Conservation (phyloP, 2,888 invertebrate species). For the Trissolcus brochymenae region DNA sequence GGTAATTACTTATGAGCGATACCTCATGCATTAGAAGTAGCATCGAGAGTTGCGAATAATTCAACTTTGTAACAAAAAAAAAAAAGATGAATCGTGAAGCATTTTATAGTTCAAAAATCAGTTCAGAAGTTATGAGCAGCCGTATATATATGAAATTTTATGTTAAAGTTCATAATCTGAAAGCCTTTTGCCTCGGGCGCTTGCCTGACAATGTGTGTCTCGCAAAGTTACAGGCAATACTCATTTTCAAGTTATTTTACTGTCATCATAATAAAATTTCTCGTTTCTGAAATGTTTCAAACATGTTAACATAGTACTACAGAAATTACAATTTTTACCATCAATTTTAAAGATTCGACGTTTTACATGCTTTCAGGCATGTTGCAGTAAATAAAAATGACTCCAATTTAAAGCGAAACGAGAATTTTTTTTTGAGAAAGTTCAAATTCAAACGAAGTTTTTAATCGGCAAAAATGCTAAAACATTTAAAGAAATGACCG, state of each 20-base stretch:
- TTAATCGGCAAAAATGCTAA: too few relatives aligned
- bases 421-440: too few relatives aligned
- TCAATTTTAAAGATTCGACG: too few relatives aligned
- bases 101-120: slow-evolving; percentile 14
- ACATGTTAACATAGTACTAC: too few relatives aligned
- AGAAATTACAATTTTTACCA: too few relatives aligned
- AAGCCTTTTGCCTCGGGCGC: slow-evolving; percentile 6
- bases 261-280: too few relatives aligned
- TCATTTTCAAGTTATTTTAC: slow-evolving; percentile 6
- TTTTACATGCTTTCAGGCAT: too few relatives aligned
- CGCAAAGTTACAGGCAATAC: slow-evolving; percentile 7
- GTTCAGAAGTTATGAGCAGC: slow-evolving; percentile 24
- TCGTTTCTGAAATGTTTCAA: too few relatives aligned
- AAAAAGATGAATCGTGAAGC: slow-evolving; percentile 23
- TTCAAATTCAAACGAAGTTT: too few relatives aligned
- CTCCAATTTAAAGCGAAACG: too few relatives aligned
- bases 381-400: too few relatives aligned
- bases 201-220: slow-evolving; percentile 9
- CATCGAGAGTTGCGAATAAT: slow-evolving; percentile 36
- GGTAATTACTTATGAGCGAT: slow-evolving; percentile 1
- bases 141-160: slow-evolving; percentile 5
- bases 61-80: slow-evolving; percentile 21
- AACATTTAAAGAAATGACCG: too few relatives aligned
- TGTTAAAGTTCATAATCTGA: slow-evolving; percentile 9
- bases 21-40: slow-evolving; percentile 21